These are phyloP conservation scores for Actinia tenebrosa DNA, from an alignment of 64 coral and sea anemone genomes.

Conservation along the genomic window DNA sequence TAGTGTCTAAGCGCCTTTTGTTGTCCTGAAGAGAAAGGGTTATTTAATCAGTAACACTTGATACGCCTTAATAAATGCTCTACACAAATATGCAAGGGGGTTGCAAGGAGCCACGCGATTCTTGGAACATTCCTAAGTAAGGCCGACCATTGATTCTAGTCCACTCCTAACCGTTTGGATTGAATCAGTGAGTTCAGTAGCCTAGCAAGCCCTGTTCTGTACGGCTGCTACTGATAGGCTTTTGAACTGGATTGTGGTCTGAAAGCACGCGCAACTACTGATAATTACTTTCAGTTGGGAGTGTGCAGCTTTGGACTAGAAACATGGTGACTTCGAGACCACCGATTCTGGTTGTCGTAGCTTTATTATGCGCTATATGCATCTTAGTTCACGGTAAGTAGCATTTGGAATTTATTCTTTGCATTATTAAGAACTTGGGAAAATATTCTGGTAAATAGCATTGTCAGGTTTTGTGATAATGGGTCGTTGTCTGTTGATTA, in stretches of 20 bases:
- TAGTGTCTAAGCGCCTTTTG: constrained; percentile 38
- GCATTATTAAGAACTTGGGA: neutral
- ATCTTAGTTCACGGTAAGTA: neutral
- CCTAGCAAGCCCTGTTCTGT: neutral
- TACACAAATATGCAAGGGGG: constrained; percentile 28
- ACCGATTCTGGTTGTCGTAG: neutral
- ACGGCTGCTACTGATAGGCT: constrained; percentile 15
- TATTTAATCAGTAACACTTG: constrained; percentile 41
- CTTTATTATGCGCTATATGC: neutral
- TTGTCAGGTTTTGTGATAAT: neutral
- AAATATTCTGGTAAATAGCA: neutral
- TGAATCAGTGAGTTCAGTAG: constrained; percentile 8
- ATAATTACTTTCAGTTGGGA: constrained; percentile 24
- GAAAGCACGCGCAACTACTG: constrained; percentile 33
- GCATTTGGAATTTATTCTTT: neutral
- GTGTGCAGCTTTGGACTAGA: constrained; percentile 23
- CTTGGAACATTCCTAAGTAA: constrained; percentile 10
- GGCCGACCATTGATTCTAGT: constrained; percentile 19
- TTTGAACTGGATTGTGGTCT: neutral
- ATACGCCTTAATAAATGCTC: constrained; percentile 28
- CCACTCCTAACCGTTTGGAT: constrained; percentile 15
- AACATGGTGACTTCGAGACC: neutral
- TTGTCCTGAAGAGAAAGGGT: constrained; percentile 31
- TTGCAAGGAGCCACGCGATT: constrained; percentile 15
- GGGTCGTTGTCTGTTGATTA: neutral